These are phyloP conservation scores for Tetraneura akinire DNA, from an alignment of 1,140 invertebrate genomes.

Conservation along the genomic window DNA sequence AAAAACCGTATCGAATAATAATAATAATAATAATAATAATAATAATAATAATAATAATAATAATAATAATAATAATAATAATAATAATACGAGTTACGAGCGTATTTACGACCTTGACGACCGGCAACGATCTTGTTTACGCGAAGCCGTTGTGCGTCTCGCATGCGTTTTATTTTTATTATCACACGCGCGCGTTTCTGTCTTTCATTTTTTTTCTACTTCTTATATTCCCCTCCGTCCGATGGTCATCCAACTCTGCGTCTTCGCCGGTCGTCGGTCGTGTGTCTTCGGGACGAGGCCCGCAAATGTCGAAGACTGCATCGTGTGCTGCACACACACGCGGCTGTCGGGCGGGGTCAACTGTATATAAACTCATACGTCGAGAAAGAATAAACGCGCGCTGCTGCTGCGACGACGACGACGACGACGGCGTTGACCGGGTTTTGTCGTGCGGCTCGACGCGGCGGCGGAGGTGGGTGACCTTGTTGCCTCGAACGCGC, in stretches of 20 bases:
- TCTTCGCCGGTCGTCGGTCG: neutral
- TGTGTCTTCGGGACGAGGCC: neutral
- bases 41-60: too few relatives aligned
- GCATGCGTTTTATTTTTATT: constrained; percentile 2
- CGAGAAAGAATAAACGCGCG: neutral
- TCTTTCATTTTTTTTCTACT: neutral
- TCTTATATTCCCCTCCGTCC: neutral
- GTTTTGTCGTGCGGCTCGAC: constrained; percentile 29
- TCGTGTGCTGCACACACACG: neutral
- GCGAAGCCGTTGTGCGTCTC: constrained; percentile 15
- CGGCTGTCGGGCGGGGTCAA: constrained; percentile 25
- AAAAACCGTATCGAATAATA: too few relatives aligned
- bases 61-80: too few relatives aligned
- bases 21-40: too few relatives aligned
- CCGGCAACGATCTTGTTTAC: constrained; percentile 6
- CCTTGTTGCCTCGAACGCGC: constrained; percentile 36
- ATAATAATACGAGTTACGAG: too few relatives aligned
- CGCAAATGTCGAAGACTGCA: constrained; percentile 3
- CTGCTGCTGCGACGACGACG: neutral
- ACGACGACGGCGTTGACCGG: constrained; percentile 33
- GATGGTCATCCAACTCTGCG: constrained; percentile 11
- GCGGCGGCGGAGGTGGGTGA: constrained; percentile 40
- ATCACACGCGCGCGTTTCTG: neutral
- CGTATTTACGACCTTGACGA: constrained; percentile 37
- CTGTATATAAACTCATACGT: too few relatives aligned